Conservation (phyloP, 2,888 invertebrate species). For the Iselma pallidipennis region DNA sequence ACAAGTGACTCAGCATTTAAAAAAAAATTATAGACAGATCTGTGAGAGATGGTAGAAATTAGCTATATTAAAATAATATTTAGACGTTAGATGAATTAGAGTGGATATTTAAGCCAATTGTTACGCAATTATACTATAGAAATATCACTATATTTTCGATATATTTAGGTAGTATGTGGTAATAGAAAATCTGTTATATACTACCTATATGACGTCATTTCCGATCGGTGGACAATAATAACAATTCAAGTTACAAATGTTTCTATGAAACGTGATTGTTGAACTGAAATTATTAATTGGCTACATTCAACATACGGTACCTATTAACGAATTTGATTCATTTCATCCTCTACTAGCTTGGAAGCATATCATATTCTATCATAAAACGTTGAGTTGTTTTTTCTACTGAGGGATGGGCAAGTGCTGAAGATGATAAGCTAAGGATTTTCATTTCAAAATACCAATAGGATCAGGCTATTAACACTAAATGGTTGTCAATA, state of each 20-base stretch:
- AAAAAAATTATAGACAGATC: slow-evolving; percentile 1
- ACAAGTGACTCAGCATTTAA: slow-evolving; percentile 25
- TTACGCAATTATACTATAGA: slow-evolving; percentile 23
- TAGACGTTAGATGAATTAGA: slow-evolving; percentile 34
- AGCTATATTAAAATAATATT: slow-evolving; percentile 46
- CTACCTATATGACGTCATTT: not conserved
- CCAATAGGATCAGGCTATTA: too few species aligned
- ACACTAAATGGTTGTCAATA: too few species aligned
- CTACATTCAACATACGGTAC: not conserved
- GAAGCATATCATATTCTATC: too few species aligned
- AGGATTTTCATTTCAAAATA: too few species aligned
- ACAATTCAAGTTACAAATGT: not conserved
- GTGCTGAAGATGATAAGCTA: too few species aligned
- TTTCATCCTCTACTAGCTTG: too few species aligned
- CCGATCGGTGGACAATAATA: not conserved
- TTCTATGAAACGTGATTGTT: not conserved
- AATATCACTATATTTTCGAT: too few species aligned
- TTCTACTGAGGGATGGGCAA: too few species aligned
- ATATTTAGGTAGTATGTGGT: too few species aligned
- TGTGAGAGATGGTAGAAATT: slow-evolving; percentile 24
- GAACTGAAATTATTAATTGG: not conserved
- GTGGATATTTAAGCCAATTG: slow-evolving; percentile 36
- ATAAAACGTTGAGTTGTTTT: too few species aligned
- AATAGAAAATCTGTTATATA: too few species aligned
- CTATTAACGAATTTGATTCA: not conserved